phyloP scores from a whole-genome alignment of 2,113 vertebrate genomes.

The Colius striatus region DNA sequence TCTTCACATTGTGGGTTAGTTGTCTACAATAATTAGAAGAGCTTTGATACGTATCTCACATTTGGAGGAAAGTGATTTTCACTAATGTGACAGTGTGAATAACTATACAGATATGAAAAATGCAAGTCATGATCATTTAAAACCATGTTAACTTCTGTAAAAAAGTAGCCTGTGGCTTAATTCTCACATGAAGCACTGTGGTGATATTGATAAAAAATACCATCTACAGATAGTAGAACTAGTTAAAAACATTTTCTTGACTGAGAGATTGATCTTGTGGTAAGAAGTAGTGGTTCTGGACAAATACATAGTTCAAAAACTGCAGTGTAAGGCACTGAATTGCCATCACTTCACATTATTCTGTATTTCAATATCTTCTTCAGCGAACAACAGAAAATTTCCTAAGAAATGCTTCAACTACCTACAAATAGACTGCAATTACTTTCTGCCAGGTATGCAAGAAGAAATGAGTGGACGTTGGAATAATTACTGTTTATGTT shows the following conservation, averaged over 20 bases:
- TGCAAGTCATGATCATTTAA: background rate
- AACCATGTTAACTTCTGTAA: background rate
- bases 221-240: background rate
- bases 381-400: background rate
- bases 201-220: background rate
- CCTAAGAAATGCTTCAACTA: background rate
- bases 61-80: background rate
- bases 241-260: background rate
- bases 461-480: background rate
- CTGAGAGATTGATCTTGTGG: background rate
- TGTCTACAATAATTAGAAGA: slow-evolving; percentile 28
- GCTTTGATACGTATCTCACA: background rate
- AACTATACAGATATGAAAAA: background rate
- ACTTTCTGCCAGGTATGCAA: background rate
- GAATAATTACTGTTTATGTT: accelerated
- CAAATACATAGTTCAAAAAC: background rate
- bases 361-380: background rate
- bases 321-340: background rate
- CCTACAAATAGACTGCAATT: background rate
- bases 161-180: background rate
- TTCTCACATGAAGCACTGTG: background rate
- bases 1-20: background rate
- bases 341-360: background rate
- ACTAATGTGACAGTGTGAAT: background rate
- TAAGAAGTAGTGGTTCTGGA: background rate